Percentiles rank a stretch among this genome's conserved stretches.
phyloP scores from a whole-genome alignment of 2,797 vertebrate species.

The Emys orbicularis region DNA sequence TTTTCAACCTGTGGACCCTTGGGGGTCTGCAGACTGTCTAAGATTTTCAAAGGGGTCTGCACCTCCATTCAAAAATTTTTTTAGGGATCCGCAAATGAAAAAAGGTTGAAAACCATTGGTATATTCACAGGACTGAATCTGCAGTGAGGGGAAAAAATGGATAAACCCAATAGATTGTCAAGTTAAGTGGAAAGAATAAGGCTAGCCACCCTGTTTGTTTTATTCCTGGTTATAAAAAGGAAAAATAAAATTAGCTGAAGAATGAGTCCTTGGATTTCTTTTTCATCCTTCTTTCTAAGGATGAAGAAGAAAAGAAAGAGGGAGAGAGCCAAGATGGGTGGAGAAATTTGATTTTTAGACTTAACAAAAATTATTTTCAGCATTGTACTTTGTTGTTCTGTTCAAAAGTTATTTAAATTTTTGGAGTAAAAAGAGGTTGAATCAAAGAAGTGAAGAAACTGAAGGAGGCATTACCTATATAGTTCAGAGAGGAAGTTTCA shows the following conservation, averaged over 20 bases:
- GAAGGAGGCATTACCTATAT: neutral
- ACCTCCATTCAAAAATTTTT: neutral
- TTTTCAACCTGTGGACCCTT: neutral
- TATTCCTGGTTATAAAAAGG: neutral
- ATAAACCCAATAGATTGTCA: too few relatives aligned
- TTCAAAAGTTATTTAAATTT: neutral
- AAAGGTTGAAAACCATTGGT: neutral
- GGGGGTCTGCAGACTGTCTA: neutral
- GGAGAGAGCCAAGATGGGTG: neutral
- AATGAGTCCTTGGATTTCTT: neutral
- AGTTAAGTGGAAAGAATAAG: neutral
- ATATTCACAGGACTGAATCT: neutral
- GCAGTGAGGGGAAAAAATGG: neutral
- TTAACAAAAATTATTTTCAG: rapidly evolving
- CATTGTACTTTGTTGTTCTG: neutral
- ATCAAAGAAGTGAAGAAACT: neutral
- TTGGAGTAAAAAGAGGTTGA: neutral
- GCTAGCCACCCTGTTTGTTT: neutral
- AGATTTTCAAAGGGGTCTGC: neutral
- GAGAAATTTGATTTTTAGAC: neutral
- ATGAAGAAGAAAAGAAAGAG: neutral
- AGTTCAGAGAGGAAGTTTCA: neutral
- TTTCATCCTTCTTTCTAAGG: neutral
- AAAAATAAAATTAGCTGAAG: neutral
- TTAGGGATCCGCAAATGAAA: neutral